Evolutionary conservation across 2,888 invertebrate genomes (phyloP).

Genomic region (Scaptomyza polygonia): DNA sequence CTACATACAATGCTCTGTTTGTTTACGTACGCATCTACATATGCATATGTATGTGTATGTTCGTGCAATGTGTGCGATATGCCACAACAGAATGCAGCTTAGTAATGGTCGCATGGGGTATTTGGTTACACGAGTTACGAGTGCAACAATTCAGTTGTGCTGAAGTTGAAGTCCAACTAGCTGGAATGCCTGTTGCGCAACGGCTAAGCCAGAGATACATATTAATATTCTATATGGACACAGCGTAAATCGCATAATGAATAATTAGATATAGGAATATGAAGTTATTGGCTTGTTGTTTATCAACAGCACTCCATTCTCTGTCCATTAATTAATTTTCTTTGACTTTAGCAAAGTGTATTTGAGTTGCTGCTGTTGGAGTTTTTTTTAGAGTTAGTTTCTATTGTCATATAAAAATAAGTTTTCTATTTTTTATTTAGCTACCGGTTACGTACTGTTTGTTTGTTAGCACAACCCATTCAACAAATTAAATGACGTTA

Average conservation of each 20-base stretch:
- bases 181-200: slow-evolving; percentile 15
- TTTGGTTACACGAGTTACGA: slow-evolving; percentile 43
- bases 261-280: slow-evolving; percentile 15
- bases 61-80: slow-evolving; percentile 26
- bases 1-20: background rate
- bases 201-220: slow-evolving; percentile 18
- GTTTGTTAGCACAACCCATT: slow-evolving; percentile 1
- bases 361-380: background rate
- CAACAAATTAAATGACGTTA: slow-evolving; percentile 49
- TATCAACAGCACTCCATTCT: background rate
- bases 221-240: slow-evolving; percentile 16
- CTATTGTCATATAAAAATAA: background rate
- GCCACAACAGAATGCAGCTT: slow-evolving; percentile 46
- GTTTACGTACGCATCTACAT: slow-evolving; percentile 5
- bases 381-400: background rate
- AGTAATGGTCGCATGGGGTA: slow-evolving; percentile 35
- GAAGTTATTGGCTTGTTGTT: slow-evolving; percentile 1
- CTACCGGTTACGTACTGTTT: background rate
- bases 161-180: background rate
- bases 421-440: background rate
- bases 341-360: background rate
- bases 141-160: slow-evolving; percentile 38
- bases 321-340: background rate
- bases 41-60: slow-evolving; percentile 10
- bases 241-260: slow-evolving; percentile 15